Percentiles rank a stretch among this genome's conserved stretches.
These are phyloP conservation scores for Pitta sordida DNA, from an alignment of 2,113 vertebrate species.

Conservation along the genomic window DNA sequence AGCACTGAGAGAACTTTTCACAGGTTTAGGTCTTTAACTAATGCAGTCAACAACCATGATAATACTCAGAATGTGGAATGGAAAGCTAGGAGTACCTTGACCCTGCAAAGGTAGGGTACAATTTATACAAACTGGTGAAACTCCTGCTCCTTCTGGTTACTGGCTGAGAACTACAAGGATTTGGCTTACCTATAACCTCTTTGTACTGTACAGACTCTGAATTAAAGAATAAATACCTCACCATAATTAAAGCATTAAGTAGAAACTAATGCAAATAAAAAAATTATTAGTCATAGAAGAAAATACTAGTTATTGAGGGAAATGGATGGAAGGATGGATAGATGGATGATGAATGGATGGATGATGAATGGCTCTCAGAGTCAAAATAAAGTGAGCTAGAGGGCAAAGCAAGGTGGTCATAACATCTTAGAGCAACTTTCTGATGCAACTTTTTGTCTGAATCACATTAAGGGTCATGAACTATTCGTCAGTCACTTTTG, in stretches of 20 bases:
- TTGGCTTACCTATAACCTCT: not conserved
- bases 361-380: not conserved
- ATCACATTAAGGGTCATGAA: not conserved
- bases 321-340: not conserved
- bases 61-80: not conserved
- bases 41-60: not conserved
- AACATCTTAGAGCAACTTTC: not conserved
- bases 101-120: not conserved
- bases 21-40: not conserved
- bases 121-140: not conserved
- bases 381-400: not conserved
- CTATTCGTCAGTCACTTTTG: not conserved
- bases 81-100: not conserved
- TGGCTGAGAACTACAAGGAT: not conserved
- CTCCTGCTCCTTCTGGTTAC: not conserved
- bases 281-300: not conserved
- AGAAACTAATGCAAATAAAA: not conserved
- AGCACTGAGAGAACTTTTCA: not conserved
- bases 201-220: not conserved
- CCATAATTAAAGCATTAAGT: not conserved
- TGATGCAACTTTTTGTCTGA: not conserved
- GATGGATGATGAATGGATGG: not conserved
- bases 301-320: not conserved
- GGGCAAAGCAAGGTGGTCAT: not conserved
- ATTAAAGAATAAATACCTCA: not conserved